Evolutionary conservation across 2,888 invertebrate species (phyloP).

Genomic region (Nemotelus pantherinus): DNA sequence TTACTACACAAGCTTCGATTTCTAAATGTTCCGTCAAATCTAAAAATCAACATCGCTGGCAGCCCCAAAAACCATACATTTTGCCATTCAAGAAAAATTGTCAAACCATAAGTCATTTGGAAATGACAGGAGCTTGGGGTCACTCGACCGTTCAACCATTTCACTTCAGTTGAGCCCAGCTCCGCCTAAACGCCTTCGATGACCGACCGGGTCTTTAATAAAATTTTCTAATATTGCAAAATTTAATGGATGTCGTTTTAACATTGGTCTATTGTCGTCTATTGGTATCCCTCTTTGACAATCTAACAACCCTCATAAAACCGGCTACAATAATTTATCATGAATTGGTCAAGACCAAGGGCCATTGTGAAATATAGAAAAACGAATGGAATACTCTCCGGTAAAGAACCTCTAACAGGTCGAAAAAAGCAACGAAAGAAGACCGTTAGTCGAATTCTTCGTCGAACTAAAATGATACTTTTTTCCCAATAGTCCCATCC

Average conservation of each 20-base stretch:
- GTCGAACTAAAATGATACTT: slow-evolving; percentile 30
- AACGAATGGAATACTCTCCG: not conserved
- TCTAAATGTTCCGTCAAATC: too few species aligned
- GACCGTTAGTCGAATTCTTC: slow-evolving; percentile 27
- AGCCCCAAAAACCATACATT: too few species aligned
- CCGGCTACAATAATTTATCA: slow-evolving; percentile 51
- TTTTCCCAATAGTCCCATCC: slow-evolving; percentile 33
- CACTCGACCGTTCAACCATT: not conserved
- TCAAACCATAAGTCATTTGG: slow-evolving; percentile 48
- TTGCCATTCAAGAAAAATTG: slow-evolving; percentile 12
- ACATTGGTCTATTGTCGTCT: slow-evolving; percentile 41
- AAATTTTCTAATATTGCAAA: slow-evolving; percentile 50
- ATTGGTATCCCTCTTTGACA: slow-evolving; percentile 46
- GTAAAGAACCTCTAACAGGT: not conserved
- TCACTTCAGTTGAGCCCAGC: not conserved
- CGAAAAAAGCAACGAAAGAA: not conserved
- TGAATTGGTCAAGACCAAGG: slow-evolving; percentile 45
- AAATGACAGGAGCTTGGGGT: slow-evolving; percentile 45
- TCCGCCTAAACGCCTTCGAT: slow-evolving; percentile 29
- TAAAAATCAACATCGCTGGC: too few species aligned
- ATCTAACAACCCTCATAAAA: slow-evolving; percentile 51
- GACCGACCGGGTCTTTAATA: slow-evolving; percentile 45
- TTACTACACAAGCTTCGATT: too few species aligned
- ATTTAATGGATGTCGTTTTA: slow-evolving; percentile 47
- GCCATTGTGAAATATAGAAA: not conserved